Evolutionary conservation across 2,888 invertebrate genomes (phyloP).

Genomic region (Belgica antarctica): DNA sequence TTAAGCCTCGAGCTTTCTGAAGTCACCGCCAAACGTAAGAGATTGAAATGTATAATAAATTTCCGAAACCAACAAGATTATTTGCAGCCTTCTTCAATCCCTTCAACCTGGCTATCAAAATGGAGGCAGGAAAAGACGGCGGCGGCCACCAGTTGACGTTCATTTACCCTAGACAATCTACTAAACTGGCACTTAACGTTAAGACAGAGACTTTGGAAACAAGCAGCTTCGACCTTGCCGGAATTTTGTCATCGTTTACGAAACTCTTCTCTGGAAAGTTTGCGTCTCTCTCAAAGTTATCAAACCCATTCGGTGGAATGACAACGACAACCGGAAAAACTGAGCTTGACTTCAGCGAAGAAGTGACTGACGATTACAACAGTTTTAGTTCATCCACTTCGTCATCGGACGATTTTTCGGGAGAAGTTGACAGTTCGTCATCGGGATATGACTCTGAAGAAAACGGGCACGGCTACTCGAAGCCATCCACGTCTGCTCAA

Average conservation of each 20-base stretch:
- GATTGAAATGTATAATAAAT: not conserved
- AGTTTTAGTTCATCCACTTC: too few species aligned
- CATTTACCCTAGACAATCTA: conserved; percentile 21
- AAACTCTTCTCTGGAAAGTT: not conserved
- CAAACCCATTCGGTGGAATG: too few species aligned
- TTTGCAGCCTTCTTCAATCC: conserved; percentile 8
- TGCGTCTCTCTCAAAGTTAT: too few species aligned
- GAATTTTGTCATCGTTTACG: conserved; percentile 1
- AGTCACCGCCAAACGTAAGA: not conserved
- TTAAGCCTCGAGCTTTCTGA: not conserved
- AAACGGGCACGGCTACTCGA: too few species aligned
- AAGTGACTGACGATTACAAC: too few species aligned
- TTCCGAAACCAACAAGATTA: not conserved
- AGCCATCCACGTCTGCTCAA: too few species aligned
- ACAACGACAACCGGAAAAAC: conserved; percentile 28
- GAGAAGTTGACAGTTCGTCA: too few species aligned
- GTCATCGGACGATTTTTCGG: too few species aligned
- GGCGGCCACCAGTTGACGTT: conserved; percentile 21
- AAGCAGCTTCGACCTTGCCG: not conserved
- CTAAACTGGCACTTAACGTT: not conserved
- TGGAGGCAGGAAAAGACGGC: not conserved
- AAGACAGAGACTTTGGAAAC: not conserved
- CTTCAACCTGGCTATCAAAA: conserved; percentile 32
- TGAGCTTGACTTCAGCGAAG: too few species aligned
- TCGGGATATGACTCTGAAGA: too few species aligned